Evolutionary conservation across 2,797 vertebrate species (phyloP).

Genomic region (Megaceryle alcyon): DNA sequence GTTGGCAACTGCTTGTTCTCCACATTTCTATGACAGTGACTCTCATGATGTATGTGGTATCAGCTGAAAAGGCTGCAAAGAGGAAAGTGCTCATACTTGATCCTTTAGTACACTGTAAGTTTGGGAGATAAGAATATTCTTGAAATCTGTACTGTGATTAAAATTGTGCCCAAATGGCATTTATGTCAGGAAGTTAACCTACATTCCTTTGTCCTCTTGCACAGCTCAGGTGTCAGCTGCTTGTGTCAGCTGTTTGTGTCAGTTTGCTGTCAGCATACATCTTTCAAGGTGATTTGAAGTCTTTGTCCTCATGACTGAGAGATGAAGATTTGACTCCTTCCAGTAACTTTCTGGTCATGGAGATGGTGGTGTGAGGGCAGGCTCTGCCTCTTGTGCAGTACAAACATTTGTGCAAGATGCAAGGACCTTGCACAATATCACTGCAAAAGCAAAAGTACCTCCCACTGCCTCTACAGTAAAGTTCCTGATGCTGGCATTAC

Average conservation of each 20-base stretch:
- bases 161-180: neutral
- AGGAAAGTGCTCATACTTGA: neutral
- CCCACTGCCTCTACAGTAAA: neutral
- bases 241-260: neutral
- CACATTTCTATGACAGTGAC: too few relatives aligned
- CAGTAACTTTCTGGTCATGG: neutral
- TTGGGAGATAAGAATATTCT: neutral
- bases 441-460: neutral
- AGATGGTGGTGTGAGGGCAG: neutral
- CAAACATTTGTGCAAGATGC: neutral
- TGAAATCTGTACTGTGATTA: neutral
- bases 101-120: neutral
- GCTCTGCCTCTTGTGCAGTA: neutral
- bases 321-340: neutral
- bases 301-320: neutral
- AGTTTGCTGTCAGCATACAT: neutral
- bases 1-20: too few relatives aligned
- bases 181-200: neutral
- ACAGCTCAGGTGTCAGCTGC: neutral
- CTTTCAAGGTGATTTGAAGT: neutral
- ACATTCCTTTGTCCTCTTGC: neutral
- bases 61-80: neutral
- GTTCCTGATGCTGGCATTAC: neutral
- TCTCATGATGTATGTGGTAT: neutral
- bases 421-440: rapidly evolving